Percentiles rank a stretch among this genome's conserved stretches.
phyloP scores from a whole-genome alignment of 2,888 invertebrate species.

The Machimus atricapillus region DNA sequence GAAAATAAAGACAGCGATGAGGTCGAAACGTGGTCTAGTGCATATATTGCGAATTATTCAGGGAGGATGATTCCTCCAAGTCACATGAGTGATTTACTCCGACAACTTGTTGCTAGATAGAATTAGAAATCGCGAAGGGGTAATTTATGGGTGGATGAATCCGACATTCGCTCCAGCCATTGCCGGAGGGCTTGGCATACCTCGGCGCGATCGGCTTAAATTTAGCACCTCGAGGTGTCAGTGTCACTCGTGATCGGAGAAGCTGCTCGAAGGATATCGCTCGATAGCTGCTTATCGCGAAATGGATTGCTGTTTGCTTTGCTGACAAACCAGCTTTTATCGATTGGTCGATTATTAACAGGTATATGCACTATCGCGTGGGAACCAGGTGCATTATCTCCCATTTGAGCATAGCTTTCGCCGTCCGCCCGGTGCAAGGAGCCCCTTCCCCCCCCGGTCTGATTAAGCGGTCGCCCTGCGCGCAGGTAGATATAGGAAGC shows the following conservation, averaged over 20 bases:
- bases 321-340: not conserved
- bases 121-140: not conserved
- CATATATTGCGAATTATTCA: not conserved
- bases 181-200: not conserved
- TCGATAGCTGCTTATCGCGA: not conserved
- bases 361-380: not conserved
- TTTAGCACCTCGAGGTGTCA: not conserved
- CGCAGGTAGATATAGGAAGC: not conserved
- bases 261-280: not conserved
- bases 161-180: not conserved
- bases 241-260: not conserved
- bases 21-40: not conserved
- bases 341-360: not conserved
- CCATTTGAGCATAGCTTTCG: not conserved
- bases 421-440: not conserved
- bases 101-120: not conserved
- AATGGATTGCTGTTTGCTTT: not conserved
- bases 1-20: not conserved
- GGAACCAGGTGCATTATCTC: not conserved
- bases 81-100: not conserved
- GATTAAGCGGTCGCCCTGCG: not conserved
- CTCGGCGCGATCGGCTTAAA: not conserved
- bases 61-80: not conserved
- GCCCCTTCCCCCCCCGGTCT: not conserved
- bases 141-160: not conserved